Percentiles rank a stretch among this genome's conserved stretches.
phyloP scores from a whole-genome alignment of 2,888 invertebrate genomes.

The Smittia sp. region DNA sequence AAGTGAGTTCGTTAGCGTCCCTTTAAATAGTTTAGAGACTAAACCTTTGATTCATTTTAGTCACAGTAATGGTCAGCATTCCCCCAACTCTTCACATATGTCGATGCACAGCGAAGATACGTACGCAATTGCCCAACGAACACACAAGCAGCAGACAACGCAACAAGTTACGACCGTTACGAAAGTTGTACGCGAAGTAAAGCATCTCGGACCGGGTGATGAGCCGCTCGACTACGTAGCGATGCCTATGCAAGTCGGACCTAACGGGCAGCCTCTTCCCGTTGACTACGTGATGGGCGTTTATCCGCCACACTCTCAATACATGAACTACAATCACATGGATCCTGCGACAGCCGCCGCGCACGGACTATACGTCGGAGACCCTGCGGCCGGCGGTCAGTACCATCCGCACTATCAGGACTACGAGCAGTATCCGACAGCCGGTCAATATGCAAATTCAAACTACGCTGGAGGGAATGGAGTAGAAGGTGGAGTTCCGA shows the following conservation, averaged over 20 bases:
- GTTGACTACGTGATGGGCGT: slow-evolving; percentile 57
- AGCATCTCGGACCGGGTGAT: slow-evolving; percentile 59
- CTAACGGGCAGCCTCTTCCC: slow-evolving; percentile 56
- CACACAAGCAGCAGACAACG: slow-evolving; percentile 66
- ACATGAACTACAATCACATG: slow-evolving; percentile 53
- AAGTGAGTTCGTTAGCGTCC: slow-evolving; percentile 56
- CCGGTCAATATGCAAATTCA: slow-evolving; percentile 54
- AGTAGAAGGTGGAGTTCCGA: slow-evolving; percentile 41
- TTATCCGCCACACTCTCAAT: slow-evolving; percentile 48
- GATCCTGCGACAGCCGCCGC: slow-evolving; percentile 46
- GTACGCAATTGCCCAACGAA: slow-evolving; percentile 59
- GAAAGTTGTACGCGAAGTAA: slow-evolving; percentile 66
- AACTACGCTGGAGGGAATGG: slow-evolving; percentile 46
- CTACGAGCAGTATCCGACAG: slow-evolving; percentile 58
- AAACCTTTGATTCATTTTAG: slow-evolving; percentile 2
- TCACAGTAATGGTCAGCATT: slow-evolving; percentile 52
- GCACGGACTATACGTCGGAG: slow-evolving; percentile 43
- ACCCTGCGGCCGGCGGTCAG: slow-evolving; percentile 46
- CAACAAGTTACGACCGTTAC: slow-evolving; percentile 70
- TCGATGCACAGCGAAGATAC: slow-evolving; percentile 56
- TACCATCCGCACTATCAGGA: slow-evolving; percentile 57
- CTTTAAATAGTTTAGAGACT: background rate
- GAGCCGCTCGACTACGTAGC: slow-evolving; percentile 56
- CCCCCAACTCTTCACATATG: slow-evolving; percentile 58
- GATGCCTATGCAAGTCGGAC: slow-evolving; percentile 55